Base-by-base conservation (phyloP, 2,797 vertebrate genomes). In the Hydrolagus colliei region DNA sequence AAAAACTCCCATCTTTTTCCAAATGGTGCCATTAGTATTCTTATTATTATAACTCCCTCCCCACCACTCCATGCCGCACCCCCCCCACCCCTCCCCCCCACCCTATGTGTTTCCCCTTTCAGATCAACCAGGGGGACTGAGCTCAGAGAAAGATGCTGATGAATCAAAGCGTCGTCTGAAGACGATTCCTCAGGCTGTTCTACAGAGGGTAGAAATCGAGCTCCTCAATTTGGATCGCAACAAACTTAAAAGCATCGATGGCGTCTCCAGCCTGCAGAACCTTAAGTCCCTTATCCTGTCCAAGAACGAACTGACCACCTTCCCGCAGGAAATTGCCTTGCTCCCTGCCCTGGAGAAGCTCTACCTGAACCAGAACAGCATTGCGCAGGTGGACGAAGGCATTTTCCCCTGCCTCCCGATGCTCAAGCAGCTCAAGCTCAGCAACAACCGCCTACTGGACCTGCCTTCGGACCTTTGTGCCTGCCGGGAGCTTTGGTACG, bases 321-420 rank as follows among this genome's bases (percentile, higher is more conserved):
- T 95, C 72, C 92, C 93, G 12, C 27, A 0, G 0, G 93, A 95
- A 88, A 92, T 95, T 67, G 79, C 16, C 72, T 82, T 86, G 52
- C 89, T 95, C 18, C 22, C 67, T n/a, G 87, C 87, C 9, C 86
- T 95, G 79, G 91, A 93, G 86, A 92, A 86, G 72, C 90, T 95
- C 1, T 92, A 94, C 86, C 86, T 95, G 86, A 95, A 93, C 89
- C 93, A 95, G 88, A 95, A 95, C 88, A 92, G 90, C 85, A 91
- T 94, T 86, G 87, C 87, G 20, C 88, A 61, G 52, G 92, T 94
- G 84, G 91, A 91, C 0, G 92, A 92, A 41, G 88, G 90, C 0
- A n/a, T 94, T 62, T 92, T 95, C 78, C 89, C 90, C 14, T 86
- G 78, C 5, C 90, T 95, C 11, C 87, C 65, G 35, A 90, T 88